A percentile compares a stretch with the other conserved stretches of the same genome.
Evolutionary conservation across 1,140 invertebrate species (phyloP).

Genomic region (Melanaphis sacchari): DNA sequence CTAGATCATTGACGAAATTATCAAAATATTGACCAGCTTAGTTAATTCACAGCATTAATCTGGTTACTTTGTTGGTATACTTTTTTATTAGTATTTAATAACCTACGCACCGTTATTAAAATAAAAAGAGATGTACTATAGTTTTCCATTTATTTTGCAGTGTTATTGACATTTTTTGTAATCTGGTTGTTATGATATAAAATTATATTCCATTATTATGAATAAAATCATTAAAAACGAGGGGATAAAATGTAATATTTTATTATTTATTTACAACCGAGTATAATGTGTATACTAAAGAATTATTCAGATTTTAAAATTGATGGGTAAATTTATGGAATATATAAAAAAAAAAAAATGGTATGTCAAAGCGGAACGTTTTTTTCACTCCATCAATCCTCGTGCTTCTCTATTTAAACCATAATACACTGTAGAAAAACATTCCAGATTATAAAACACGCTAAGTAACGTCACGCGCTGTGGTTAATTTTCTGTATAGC

Average conservation of each 20-base stretch:
- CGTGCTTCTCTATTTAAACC: neutral
- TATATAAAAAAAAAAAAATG: constrained; percentile 17
- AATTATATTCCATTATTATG: constrained; percentile 13
- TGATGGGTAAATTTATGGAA: neutral
- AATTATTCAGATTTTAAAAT: constrained; percentile 26
- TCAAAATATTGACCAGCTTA: neutral
- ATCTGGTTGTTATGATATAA: constrained; percentile 22
- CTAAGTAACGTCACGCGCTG: neutral
- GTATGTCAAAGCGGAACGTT: neutral
- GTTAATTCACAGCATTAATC: neutral
- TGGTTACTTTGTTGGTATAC: neutral
- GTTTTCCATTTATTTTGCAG: constrained; percentile 12
- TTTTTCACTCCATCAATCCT: constrained; percentile 29
- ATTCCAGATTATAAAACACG: neutral
- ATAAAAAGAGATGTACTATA: neutral
- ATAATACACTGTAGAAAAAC: neutral
- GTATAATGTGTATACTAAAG: neutral
- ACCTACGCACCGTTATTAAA: neutral
- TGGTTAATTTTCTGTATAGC: neutral
- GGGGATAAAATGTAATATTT: neutral
- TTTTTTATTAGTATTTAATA: neutral
- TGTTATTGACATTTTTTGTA: constrained; percentile 9
- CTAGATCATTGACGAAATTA: neutral
- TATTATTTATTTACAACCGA: constrained; percentile 19
- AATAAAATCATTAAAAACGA: constrained; percentile 40